Percentiles rank a stretch among this genome's conserved stretches.
phyloP scores from a whole-genome alignment of 2,888 invertebrate genomes.

The Mimachlamys varia region DNA sequence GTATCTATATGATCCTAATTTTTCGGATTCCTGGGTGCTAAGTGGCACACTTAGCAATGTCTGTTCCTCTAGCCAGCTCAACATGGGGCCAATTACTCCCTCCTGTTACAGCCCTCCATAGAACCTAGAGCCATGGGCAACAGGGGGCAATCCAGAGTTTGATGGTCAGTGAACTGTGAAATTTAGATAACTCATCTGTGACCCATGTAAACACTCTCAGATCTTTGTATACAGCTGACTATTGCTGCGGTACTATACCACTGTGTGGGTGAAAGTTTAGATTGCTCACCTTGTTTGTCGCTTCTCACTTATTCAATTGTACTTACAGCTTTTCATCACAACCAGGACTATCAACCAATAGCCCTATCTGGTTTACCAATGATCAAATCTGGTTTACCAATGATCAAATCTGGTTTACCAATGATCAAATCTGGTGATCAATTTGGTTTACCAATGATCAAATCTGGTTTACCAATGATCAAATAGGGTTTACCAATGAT shows the following conservation, averaged over 20 bases:
- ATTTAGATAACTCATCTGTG: neutral
- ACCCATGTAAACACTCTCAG: neutral
- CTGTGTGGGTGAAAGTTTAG: neutral
- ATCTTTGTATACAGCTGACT: neutral
- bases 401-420: too few relatives aligned
- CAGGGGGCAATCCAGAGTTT: neutral
- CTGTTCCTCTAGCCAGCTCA: neutral
- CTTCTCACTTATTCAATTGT: too few relatives aligned
- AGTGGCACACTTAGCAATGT: neutral
- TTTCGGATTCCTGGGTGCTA: constrained; percentile 8
- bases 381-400: too few relatives aligned
- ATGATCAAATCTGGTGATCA: too few relatives aligned
- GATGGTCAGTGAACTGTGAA: neutral
- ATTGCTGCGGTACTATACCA: neutral
- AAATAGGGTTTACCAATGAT: too few relatives aligned
- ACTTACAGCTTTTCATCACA: too few relatives aligned
- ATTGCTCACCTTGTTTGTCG: too few relatives aligned
- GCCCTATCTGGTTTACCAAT: too few relatives aligned
- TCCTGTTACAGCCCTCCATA: neutral
- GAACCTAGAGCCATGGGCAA: neutral
- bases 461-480: too few relatives aligned
- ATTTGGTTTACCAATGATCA: too few relatives aligned
- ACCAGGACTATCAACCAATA: too few relatives aligned
- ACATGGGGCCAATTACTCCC: neutral
- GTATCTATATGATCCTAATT: neutral